Percentiles rank a stretch among this genome's conserved stretches.
phyloP scores from a whole-genome alignment of 2,113 vertebrate genomes.

The Cryptotis parvus region DNA sequence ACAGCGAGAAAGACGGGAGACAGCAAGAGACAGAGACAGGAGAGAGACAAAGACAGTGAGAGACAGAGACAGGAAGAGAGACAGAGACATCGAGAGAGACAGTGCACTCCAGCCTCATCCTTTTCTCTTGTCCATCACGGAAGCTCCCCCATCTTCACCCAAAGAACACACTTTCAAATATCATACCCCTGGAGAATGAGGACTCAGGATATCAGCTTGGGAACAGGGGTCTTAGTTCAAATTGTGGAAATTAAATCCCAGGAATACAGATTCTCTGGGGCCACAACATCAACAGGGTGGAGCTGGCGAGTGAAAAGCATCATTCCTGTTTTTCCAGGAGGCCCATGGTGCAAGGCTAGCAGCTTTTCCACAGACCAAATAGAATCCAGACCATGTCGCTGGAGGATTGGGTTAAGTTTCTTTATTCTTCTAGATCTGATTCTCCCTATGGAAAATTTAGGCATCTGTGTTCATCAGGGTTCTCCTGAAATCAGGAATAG shows the following conservation, averaged over 20 bases:
- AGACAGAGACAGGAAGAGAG: neutral
- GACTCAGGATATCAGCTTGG: too few relatives aligned
- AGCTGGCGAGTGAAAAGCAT: fast-evolving
- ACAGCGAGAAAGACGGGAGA: too few relatives aligned
- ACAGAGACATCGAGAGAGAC: neutral
- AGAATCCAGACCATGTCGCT: neutral
- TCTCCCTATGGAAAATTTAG: neutral
- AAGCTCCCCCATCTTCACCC: neutral
- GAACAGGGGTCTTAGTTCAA: too few relatives aligned
- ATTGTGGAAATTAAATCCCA: neutral
- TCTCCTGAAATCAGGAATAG: neutral
- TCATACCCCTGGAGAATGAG: neutral
- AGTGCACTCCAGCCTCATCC: neutral
- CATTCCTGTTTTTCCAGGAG: neutral
- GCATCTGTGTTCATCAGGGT: neutral
- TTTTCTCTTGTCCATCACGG: neutral
- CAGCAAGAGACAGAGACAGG: too few relatives aligned
- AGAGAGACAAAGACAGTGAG: neutral
- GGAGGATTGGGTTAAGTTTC: too few relatives aligned
- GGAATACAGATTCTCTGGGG: neutral
- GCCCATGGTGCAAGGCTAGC: fast-evolving
- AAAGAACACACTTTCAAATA: neutral
- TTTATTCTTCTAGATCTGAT: neutral
- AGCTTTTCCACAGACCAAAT: too few relatives aligned
- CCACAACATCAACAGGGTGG: neutral